phyloP scores from a whole-genome alignment of 37 sponge, comb jelly and placozoan genomes.

The Lycopodina hypogea region DNA sequence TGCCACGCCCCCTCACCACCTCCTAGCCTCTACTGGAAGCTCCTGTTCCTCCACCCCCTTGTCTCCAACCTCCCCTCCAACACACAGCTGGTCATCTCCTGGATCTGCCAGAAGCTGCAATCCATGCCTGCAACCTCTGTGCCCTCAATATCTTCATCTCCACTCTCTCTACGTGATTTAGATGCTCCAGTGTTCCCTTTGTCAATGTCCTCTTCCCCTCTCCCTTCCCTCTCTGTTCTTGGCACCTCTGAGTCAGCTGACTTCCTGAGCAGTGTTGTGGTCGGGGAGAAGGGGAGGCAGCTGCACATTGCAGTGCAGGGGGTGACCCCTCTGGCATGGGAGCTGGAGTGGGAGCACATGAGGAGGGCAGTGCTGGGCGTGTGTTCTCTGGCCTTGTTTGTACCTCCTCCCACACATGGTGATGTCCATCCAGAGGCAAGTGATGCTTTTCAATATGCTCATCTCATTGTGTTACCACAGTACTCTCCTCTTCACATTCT shows the following conservation, averaged over 20 bases:
- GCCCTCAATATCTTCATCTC: background rate
- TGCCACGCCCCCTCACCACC: background rate
- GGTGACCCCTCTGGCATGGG: background rate
- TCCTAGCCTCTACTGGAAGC: constrained; percentile 32
- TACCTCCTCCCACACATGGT: background rate
- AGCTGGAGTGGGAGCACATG: background rate
- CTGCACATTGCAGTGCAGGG: background rate
- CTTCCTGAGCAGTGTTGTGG: no score
- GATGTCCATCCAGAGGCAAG: background rate
- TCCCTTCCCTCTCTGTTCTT: background rate
- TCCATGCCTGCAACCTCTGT: background rate
- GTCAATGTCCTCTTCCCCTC: constrained; percentile 2
- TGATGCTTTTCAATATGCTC: background rate
- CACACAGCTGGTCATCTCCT: background rate
- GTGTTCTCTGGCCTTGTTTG: constrained; percentile 2
- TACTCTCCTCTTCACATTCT: background rate
- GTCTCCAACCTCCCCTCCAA: background rate
- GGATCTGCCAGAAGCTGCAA: constrained; percentile 15
- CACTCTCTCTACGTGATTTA: background rate
- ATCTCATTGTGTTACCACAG: no score
- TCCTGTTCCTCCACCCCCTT: constrained; percentile 4
- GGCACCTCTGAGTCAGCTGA: background rate
- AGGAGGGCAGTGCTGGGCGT: background rate
- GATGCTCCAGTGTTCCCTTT: background rate
- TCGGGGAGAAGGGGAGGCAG: background rate